Conservation (phyloP, 2,888 invertebrate species). For the Thelaira solivaga region DNA sequence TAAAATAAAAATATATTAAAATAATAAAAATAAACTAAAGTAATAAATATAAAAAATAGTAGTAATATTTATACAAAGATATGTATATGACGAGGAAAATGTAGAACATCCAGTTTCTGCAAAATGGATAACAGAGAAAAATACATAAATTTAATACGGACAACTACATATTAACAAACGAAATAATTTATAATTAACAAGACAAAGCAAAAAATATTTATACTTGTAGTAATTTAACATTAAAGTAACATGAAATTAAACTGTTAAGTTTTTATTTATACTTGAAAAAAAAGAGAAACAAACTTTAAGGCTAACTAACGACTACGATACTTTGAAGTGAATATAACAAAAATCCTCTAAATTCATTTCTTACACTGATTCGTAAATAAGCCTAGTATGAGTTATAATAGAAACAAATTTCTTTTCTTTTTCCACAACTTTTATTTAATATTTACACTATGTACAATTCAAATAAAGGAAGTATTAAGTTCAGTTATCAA, state of each 20-base stretch:
- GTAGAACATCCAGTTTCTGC: background rate
- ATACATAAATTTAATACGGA: slow-evolving; percentile 4
- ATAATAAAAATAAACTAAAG: slow-evolving; percentile 28
- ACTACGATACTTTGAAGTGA: background rate
- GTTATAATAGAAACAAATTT: background rate
- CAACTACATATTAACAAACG: slow-evolving; percentile 45
- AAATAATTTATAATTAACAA: slow-evolving; percentile 43
- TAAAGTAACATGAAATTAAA: slow-evolving; percentile 38
- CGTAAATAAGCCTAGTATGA: background rate
- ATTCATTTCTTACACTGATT: background rate
- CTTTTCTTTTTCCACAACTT: background rate
- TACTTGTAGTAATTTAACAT: slow-evolving; percentile 55
- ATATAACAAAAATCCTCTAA: background rate
- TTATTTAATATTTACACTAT: slow-evolving; percentile 7
- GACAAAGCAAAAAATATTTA: slow-evolving; percentile 46
- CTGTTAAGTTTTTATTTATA: slow-evolving; percentile 62
- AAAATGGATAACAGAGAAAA: background rate
- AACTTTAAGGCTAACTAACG: background rate
- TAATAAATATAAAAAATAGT: slow-evolving; percentile 23
- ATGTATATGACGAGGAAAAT: slow-evolving; percentile 32
- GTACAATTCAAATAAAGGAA: slow-evolving; percentile 6
- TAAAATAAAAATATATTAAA: slow-evolving; percentile 47
- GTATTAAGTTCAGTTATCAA: background rate
- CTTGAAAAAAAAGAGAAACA: slow-evolving; percentile 8
- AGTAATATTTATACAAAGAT: slow-evolving; percentile 59